Evolutionary conservation across 2,888 invertebrate species (phyloP).

Genomic region (Eurytoma adleriae): DNA sequence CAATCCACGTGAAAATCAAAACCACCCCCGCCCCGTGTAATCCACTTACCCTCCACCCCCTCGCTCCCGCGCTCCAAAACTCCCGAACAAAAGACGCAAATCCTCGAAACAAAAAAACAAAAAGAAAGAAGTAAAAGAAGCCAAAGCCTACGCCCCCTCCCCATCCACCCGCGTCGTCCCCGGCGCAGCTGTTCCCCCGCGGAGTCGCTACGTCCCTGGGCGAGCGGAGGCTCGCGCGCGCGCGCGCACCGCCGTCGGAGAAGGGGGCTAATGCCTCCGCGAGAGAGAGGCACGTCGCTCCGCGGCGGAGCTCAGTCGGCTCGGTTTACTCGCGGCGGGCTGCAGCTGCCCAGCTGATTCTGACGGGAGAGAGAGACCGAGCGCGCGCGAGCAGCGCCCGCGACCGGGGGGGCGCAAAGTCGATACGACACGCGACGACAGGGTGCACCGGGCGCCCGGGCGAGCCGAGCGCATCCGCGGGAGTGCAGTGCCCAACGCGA

Average conservation of each 20-base stretch:
- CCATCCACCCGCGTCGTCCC: too few relatives aligned
- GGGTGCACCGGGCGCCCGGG: background rate
- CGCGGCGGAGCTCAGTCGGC: conserved; percentile 27
- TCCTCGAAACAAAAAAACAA: too few relatives aligned
- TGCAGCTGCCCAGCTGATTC: conserved; percentile 45
- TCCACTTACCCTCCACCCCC: too few relatives aligned
- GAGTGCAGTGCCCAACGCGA: background rate
- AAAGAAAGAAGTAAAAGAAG: too few relatives aligned
- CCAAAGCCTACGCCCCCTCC: too few relatives aligned
- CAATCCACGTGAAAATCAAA: too few relatives aligned
- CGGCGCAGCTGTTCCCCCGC: too few relatives aligned
- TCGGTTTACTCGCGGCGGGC: conserved; percentile 42
- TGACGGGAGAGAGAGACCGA: conserved; percentile 30
- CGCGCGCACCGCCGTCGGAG: background rate
- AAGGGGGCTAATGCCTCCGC: background rate
- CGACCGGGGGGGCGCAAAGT: background rate
- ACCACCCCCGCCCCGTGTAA: too few relatives aligned
- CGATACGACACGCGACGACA: background rate
- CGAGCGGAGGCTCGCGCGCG: background rate
- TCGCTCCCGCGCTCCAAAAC: too few relatives aligned
- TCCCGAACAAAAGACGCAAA: too few relatives aligned
- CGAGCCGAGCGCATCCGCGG: background rate
- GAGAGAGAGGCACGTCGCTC: background rate
- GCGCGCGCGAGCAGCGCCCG: background rate
- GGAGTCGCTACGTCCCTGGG: conserved; percentile 17